Evolutionary conservation across 2,888 invertebrate species (phyloP), one percentile per base, ranked within the genome.

Genomic region (Phytoseiulus persimilis): DNA sequence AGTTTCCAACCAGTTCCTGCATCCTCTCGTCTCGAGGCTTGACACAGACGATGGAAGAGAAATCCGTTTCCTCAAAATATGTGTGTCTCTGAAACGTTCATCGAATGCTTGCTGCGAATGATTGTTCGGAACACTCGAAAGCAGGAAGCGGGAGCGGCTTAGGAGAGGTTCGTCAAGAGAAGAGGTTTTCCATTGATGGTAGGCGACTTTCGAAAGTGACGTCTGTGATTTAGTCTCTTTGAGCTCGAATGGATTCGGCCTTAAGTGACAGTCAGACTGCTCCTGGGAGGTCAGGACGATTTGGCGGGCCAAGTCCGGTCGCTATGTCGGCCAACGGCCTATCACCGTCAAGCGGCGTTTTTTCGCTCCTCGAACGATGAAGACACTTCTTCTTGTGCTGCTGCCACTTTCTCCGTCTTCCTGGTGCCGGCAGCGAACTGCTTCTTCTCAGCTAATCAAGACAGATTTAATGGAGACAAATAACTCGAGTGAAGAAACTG

Each of bases 401-500:
- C 39, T 65, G 65, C 14, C 65, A 65, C 28, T 65, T 65, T 65
- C 65, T 65, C 65, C 39, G 31, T 84, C 23, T 0, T 23, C 1
- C 87, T 87, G 87, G 23, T 87, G 31, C 87, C 33, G 31, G 32
- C 45, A n/a, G 87, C 87, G 33, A 32, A 39, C 87, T 87, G 33
- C 87, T 45, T 39, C n/a, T n/a, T 87, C 65, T 87, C 18, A 32
- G 87, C 31, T 87, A 87, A 87, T 87, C 87, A 45, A 87, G 87
- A 87, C 87, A 87, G 33, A 87, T 87, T 87, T 87, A 87, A 87
- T 87, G 87, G 45, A 39, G 87, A 87, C 45, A 87, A 87, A 87
- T 65, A 65, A 65, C 65, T 28, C 65, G 65, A 65, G 11, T 65
- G 23, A 23, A 65, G 65, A 28, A 65, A 65, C 65, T 65, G 65